Percentiles rank a stretch among this genome's conserved stretches.
phyloP scores from a whole-genome alignment of 2,113 vertebrate species.

The Lampris incognitus region DNA sequence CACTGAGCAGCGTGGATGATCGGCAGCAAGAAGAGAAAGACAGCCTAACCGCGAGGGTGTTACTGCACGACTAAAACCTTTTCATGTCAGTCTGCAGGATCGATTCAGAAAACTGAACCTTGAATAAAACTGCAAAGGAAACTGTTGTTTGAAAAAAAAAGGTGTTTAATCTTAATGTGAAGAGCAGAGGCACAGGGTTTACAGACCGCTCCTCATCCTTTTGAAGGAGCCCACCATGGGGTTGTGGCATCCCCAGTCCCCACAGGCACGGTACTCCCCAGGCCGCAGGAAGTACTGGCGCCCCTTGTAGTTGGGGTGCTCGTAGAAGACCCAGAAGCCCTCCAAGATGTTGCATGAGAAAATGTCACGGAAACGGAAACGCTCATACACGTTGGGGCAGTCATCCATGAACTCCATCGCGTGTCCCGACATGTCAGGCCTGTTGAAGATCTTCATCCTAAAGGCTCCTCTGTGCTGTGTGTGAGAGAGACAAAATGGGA shows the following conservation, averaged over 20 bases:
- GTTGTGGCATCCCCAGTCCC: constrained; percentile 80
- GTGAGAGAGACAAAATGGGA: constrained; percentile 14
- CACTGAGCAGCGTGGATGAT: not conserved
- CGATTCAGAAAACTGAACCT: not conserved
- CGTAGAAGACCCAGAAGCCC: constrained; percentile 82
- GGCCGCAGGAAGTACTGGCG: constrained; percentile 82
- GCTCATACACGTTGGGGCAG: constrained; percentile 78
- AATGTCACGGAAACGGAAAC: constrained; percentile 76
- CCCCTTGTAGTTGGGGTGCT: constrained; percentile 82
- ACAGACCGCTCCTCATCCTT: constrained; percentile 77
- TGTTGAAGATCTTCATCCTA: constrained; percentile 79
- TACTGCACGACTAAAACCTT: not conserved
- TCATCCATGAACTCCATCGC: constrained; percentile 80
- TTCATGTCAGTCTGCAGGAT: not conserved
- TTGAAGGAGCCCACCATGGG: constrained; percentile 82
- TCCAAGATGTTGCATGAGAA: constrained; percentile 79
- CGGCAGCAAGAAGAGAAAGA: not conserved
- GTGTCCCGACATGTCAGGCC: constrained; percentile 77
- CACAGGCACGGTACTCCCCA: constrained; percentile 79
- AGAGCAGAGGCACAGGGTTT: constrained; percentile 33
- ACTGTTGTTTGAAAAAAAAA: constrained; percentile 38
- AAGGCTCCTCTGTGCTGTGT: constrained; percentile 80
- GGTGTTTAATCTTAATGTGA: constrained; percentile 61
- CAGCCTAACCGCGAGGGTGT: not conserved
- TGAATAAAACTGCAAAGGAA: constrained; percentile 31